Evolutionary conservation across 2,113 vertebrate species (phyloP).

Genomic region (Ptilorrhoa leucosticta): DNA sequence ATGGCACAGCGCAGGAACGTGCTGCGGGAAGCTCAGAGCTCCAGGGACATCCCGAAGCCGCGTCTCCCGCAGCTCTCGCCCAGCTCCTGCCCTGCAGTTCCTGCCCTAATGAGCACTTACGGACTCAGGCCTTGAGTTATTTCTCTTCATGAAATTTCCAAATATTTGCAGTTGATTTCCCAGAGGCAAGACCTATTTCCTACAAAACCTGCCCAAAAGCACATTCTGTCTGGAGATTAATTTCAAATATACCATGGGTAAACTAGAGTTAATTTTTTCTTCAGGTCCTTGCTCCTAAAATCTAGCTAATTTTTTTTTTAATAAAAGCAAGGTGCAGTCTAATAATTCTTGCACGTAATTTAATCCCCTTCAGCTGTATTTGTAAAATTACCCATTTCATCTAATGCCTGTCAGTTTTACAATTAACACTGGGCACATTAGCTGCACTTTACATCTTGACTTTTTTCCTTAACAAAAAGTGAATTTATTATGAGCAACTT

Average conservation of each 20-base stretch:
- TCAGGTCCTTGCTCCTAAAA: not conserved
- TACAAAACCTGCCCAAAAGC: not conserved
- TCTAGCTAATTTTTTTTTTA: not conserved
- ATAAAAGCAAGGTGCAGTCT: constrained; percentile 38
- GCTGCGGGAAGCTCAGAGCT: not conserved
- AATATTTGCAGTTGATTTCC: not conserved
- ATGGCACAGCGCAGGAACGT: not conserved
- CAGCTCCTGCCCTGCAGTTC: not conserved
- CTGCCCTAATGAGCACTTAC: not conserved
- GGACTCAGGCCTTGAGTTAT: not conserved
- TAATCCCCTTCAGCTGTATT: not conserved
- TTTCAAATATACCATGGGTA: not conserved
- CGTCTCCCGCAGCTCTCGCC: fast-evolving
- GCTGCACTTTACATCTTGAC: not conserved
- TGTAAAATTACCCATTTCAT: constrained; percentile 31
- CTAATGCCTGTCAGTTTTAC: constrained; percentile 16
- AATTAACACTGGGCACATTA: not conserved
- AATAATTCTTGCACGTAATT: constrained; percentile 39
- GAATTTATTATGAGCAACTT: not conserved
- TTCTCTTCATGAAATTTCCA: not conserved
- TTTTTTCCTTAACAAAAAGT: not conserved
- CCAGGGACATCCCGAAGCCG: not conserved
- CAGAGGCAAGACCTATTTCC: not conserved
- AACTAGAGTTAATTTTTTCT: constrained; percentile 23
- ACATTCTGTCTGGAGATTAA: not conserved